A percentile compares a stretch with the other conserved stretches of the same genome.
phyloP scores from a whole-genome alignment of 1,140 invertebrate species.

The Drosophila leontia region DNA sequence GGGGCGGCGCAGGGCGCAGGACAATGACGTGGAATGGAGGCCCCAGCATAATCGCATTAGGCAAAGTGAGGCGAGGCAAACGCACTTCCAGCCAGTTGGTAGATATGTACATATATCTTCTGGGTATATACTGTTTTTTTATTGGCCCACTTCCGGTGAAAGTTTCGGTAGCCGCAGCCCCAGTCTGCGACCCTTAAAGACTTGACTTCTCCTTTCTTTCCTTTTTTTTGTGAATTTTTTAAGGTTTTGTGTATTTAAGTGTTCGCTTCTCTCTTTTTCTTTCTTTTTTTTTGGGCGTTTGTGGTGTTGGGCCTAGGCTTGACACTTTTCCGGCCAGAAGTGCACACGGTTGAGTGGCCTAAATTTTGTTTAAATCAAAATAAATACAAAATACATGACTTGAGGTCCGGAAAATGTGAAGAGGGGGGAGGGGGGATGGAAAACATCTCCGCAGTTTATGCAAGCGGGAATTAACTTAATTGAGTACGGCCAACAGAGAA shows the following conservation, averaged over 20 bases:
- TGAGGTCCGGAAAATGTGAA: slow-evolving; percentile 25
- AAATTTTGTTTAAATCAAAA: slow-evolving; percentile 71
- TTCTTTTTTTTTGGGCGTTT: not conserved
- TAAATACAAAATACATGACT: slow-evolving; percentile 73
- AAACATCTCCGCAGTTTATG: slow-evolving; percentile 28
- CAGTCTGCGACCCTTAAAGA: slow-evolving; percentile 16
- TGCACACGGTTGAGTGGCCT: slow-evolving; percentile 72
- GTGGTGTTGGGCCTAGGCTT: slow-evolving; percentile 35
- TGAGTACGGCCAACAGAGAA: slow-evolving; percentile 58
- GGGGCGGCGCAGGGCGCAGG: not conserved
- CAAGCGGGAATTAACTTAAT: slow-evolving; percentile 80
- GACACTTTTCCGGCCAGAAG: slow-evolving; percentile 61
- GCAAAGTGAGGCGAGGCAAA: slow-evolving; percentile 31
- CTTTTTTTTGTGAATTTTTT: slow-evolving; percentile 13
- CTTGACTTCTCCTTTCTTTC: slow-evolving; percentile 23
- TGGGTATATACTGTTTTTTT: slow-evolving; percentile 14
- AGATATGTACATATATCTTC: slow-evolving; percentile 1
- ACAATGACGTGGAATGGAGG: slow-evolving; percentile 11
- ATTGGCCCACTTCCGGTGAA: slow-evolving; percentile 34
- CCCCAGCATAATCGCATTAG: slow-evolving; percentile 71
- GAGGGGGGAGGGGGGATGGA: not conserved
- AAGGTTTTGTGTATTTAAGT: slow-evolving; percentile 25
- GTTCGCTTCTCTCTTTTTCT: not conserved
- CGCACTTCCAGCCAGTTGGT: slow-evolving; percentile 34
- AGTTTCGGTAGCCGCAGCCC: slow-evolving; percentile 28